phyloP scores from a whole-genome alignment of 2,888 invertebrate genomes.

The Microctonus hyperodae region DNA sequence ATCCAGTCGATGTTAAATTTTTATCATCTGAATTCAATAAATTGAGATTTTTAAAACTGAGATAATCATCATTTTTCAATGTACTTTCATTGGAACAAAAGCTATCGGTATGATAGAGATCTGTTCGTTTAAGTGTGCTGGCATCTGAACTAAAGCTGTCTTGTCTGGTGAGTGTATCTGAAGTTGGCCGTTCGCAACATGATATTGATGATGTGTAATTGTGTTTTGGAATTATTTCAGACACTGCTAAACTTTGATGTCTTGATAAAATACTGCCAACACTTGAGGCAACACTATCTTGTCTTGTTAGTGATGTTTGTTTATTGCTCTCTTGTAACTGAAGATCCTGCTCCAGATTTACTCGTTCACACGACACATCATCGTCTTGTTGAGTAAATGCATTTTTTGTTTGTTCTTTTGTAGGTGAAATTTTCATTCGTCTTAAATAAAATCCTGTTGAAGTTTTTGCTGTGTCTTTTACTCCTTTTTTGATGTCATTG shows the following conservation, averaged over 20 bases:
- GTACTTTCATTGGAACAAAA: slow-evolving; percentile 50
- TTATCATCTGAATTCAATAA: slow-evolving; percentile 13
- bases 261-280: slow-evolving; percentile 48
- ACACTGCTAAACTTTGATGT: slow-evolving; percentile 44
- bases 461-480: slow-evolving; percentile 41
- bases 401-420: slow-evolving; percentile 55
- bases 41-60: slow-evolving; percentile 35
- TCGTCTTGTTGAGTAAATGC: slow-evolving; percentile 49
- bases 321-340: slow-evolving; percentile 32
- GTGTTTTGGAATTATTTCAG: slow-evolving; percentile 40
- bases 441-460: slow-evolving; percentile 53
- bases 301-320: slow-evolving; percentile 36
- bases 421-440: slow-evolving; percentile 60
- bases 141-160: slow-evolving; percentile 42
- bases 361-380: slow-evolving; percentile 26
- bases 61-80: slow-evolving; percentile 42
- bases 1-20: neutral
- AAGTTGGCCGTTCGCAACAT: slow-evolving; percentile 27
- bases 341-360: slow-evolving; percentile 31
- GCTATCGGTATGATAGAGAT: slow-evolving; percentile 45
- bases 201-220: slow-evolving; percentile 36
- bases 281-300: slow-evolving; percentile 45
- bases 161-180: slow-evolving; percentile 30
- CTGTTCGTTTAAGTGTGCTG: slow-evolving; percentile 42
- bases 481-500: slow-evolving; percentile 42